phyloP scores from a whole-genome alignment of 2,113 vertebrate species.

The Pterocles gutturalis region DNA sequence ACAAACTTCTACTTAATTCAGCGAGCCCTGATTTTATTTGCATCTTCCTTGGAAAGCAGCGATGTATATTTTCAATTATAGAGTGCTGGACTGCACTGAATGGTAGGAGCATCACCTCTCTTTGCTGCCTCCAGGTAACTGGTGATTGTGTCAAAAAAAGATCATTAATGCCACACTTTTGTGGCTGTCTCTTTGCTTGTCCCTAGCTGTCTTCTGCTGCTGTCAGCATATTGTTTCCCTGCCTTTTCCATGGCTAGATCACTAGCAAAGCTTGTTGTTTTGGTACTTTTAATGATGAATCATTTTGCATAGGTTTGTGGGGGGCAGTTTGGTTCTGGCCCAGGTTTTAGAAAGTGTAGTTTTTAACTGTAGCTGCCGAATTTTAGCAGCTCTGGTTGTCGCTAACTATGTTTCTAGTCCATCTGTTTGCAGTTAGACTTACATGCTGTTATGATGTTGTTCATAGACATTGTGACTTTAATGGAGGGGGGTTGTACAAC shows the following conservation, averaged over 20 bases:
- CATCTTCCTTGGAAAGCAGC: background rate
- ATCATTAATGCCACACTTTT: too few species aligned
- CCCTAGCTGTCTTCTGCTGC: background rate
- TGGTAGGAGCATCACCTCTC: background rate
- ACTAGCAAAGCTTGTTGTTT: background rate
- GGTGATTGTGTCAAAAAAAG: fast-evolving
- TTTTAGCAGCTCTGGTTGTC: background rate
- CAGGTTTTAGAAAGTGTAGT: background rate
- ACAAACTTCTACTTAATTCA: background rate
- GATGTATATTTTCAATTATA: fast-evolving
- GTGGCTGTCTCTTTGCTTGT: background rate
- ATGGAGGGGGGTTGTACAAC: background rate
- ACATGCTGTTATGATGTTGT: background rate
- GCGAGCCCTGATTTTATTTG: background rate
- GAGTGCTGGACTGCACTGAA: background rate
- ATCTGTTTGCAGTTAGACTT: background rate
- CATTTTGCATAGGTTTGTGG: background rate
- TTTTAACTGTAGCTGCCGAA: background rate
- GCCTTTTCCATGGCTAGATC: background rate
- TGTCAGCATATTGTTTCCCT: background rate
- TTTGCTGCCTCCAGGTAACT: background rate
- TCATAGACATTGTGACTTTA: background rate
- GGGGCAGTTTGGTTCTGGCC: background rate
- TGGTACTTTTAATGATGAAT: background rate
- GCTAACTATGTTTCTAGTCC: background rate